Conservation (phyloP, 2,888 invertebrate species). For the Aspidiotus destructor region DNA sequence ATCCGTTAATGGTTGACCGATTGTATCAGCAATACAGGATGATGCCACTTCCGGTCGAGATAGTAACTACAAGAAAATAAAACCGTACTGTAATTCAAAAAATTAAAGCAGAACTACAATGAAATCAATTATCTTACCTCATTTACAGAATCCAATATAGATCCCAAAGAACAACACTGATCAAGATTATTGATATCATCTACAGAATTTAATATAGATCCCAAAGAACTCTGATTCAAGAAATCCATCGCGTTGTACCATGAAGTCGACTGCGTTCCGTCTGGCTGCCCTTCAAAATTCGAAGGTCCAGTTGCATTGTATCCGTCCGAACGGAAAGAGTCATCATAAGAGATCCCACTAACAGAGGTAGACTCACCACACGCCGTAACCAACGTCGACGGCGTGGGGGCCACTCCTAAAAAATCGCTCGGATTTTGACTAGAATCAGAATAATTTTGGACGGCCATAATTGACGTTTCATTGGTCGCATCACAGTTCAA, state of each 20-base stretch:
- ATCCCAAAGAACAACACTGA: neutral
- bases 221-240: constrained; percentile 8
- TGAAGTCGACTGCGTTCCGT: neutral
- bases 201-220: neutral
- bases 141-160: constrained; percentile 17
- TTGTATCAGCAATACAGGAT: neutral
- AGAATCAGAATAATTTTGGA: neutral
- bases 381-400: neutral
- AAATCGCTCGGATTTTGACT: neutral
- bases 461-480: neutral
- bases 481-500: neutral
- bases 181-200: no score
- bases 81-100: neutral
- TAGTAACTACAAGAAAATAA: constrained; percentile 4
- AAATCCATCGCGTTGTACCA: constrained; percentile 14
- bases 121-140: neutral
- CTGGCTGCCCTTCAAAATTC: neutral
- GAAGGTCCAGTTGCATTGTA: neutral
- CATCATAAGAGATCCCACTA: neutral
- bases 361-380: neutral
- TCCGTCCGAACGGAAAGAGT: neutral
- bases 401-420: neutral
- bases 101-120: no score
- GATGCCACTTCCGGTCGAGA: constrained; percentile 17
- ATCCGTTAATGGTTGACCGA: no score